A percentile compares a stretch with the other conserved stretches of the same genome.
These are phyloP conservation scores for Semotilus atromaculatus DNA, from an alignment of 2,797 vertebrate genomes.

Conservation along the genomic window DNA sequence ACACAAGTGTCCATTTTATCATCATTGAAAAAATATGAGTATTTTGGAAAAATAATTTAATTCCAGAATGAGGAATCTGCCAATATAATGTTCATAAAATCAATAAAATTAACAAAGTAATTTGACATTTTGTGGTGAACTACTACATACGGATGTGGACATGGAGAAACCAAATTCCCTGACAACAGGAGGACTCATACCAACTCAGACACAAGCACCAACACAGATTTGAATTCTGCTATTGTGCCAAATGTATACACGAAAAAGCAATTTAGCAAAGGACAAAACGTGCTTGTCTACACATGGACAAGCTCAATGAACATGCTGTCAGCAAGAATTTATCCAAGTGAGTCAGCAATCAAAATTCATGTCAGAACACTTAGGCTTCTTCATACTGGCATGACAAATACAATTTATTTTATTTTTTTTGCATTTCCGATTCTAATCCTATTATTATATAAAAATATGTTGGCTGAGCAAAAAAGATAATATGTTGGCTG, in stretches of 20 bases:
- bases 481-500: neutral
- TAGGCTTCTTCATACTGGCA: neutral
- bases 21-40: neutral
- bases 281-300: slow-evolving; percentile 48
- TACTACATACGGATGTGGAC: slow-evolving; percentile 1
- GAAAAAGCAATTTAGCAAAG: slow-evolving; percentile 46
- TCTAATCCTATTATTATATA: neutral
- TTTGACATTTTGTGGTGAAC: slow-evolving; percentile 1
- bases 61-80: neutral
- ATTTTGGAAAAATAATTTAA: neutral
- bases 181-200: slow-evolving; percentile 13
- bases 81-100: neutral
- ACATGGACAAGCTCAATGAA: slow-evolving; percentile 40
- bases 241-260: slow-evolving; percentile 35
- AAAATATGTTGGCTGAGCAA: neutral
- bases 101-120: neutral
- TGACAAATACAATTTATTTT: neutral
- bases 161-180: neutral
- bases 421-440: neutral
- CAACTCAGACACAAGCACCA: slow-evolving; percentile 16
- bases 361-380: slow-evolving; percentile 8
- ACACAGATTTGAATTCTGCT: slow-evolving; percentile 19
- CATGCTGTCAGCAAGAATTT: slow-evolving; percentile 33
- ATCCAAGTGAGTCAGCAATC: slow-evolving; percentile 35
- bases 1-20: neutral